Evolutionary conservation across 1,140 invertebrate genomes (phyloP), one percentile per base, ranked within the genome.

Genomic region (Adoxophyes honmai): DNA sequence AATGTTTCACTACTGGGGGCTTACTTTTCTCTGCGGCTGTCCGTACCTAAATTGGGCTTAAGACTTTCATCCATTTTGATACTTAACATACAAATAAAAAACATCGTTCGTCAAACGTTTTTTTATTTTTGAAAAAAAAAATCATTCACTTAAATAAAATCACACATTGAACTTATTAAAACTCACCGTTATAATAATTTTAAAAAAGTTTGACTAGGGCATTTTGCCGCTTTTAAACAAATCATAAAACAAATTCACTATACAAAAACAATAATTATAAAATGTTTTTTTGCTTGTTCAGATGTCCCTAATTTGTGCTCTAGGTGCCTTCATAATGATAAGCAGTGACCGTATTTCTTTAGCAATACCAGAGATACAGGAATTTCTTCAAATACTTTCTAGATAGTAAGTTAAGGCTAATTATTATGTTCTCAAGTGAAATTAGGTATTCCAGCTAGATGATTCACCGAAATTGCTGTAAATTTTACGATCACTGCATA

Each of bases 141-240:
- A 64, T 66, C 33, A 78, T 70, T 80, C 70, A 76, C 70, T 80
- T 77, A 80, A 74, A 78, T 72, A 66, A 76, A 78, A 82, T 81
- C 78, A 81, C 78, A 52, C 65, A 62, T 70, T 62, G 64, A 64
- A 57, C 67, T 38, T 58, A n/a, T n/a, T n/a, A 38, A 65, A 64
- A 44, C 57, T 58, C 62, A 55, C 34, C 36, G 51, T 60, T 52
- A 35, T 55, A 55, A 35, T 58, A 53, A 55, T 59, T 74, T 57
- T 59, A 71, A 73, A 61, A 68, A 67, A 63, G 64, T 62, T 60
- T 73, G 78, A 78, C 78, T 81, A 78, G 78, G 66, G 59, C 56
- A 74, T 71, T 63, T 57, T 56, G 52, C 55, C 55, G 52, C 55
- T 52, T 54, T 62, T 54, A 48, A 56, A 52, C 44, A 59, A 54